Evolutionary conservation across 2,888 invertebrate species (phyloP).

Genomic region (Folsomia manolachei): DNA sequence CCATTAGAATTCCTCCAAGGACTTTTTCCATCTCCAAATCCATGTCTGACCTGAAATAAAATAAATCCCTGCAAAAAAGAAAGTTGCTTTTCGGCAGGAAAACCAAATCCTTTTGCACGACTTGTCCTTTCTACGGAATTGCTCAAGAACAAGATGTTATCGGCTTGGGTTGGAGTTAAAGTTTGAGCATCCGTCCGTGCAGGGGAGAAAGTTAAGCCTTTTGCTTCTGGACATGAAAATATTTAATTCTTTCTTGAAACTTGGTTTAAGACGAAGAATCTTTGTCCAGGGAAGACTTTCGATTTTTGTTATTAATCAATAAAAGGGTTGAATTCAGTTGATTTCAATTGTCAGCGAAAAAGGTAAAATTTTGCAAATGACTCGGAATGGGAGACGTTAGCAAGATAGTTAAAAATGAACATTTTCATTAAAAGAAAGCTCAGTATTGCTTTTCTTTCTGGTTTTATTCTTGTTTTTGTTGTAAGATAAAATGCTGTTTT

Average conservation of each 20-base stretch:
- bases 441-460: no score
- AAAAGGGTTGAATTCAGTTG: no score
- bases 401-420: no score
- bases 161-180: not conserved
- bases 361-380: no score
- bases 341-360: no score
- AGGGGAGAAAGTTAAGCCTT: not conserved
- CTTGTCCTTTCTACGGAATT: not conserved
- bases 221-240: not conserved
- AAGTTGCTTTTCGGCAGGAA: not conserved
- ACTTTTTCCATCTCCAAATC: not conserved
- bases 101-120: not conserved
- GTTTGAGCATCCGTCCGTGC: not conserved
- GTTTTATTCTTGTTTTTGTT: no score
- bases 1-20: not conserved
- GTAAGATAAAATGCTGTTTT: no score
- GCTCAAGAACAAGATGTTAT: not conserved
- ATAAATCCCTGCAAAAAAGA: slow-evolving; percentile 1
- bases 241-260: not conserved
- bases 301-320: no score
- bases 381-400: no score
- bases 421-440: no score
- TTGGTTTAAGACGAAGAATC: no score
- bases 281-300: no score
- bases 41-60: not conserved